Base-by-base conservation (phyloP, 2,888 invertebrate species). In the Rotaria sp. region DNA sequence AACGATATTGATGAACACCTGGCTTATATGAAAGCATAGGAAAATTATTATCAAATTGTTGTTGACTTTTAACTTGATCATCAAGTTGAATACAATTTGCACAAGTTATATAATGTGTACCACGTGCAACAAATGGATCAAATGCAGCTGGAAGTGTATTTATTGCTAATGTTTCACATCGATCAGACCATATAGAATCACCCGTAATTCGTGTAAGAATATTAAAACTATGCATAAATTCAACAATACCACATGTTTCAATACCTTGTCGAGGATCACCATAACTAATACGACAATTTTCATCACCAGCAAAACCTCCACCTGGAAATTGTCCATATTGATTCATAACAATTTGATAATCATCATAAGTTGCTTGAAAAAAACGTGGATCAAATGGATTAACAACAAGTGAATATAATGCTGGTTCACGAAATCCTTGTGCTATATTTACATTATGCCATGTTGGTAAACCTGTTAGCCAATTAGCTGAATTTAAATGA, bases 391-490 rank as follows among this genome's bases (percentile, higher is more conserved):
- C 80, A n/a, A 45, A n/a, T 38, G 67, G 67, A 35, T 67, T 38
- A 80, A 8, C 80, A n/a, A 80, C 45, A 10, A 80, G n/a, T 26
- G 45, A 80, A 80, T 80, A 80, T 1, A 45, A 13, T 11, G 80
- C 80, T 80, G 80, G 80, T 45, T 80, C 80, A 80, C 80, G 80
- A 80, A 80, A 80, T 26, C 80, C 80, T 45, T 80, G 80, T 80
- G 80, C 24, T 15, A 80, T 45, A 80, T 80, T 80, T 3, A 80
- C 80, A 80, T 80, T 80, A 80, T 80, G 80, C 80, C 80, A 80
- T 26, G 80, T 80, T 45, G 80, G 80, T 15, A 80, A 45, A 45
- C 45, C 80, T n/a, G 2, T n/a, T 11, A 80, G 8, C 41, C 45
- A 80, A 45, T 80, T 26, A 11, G 45, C 45, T 80, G 80, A 80